Base-by-base conservation (phyloP, 2,888 invertebrate species). In the Rhagophthalmus giganteus region DNA sequence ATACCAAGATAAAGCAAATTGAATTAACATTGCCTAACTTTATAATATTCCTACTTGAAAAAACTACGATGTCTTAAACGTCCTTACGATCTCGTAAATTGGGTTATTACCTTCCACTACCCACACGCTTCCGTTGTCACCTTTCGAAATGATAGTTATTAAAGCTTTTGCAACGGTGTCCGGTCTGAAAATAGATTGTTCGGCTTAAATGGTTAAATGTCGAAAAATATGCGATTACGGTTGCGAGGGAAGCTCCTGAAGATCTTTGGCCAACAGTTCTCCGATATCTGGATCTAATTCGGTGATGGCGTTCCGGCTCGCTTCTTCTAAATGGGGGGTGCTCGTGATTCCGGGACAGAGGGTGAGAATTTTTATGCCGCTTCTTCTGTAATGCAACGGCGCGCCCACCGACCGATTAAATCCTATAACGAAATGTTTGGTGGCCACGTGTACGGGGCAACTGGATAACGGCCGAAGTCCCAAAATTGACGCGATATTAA, bases 401-500 rank as follows among this genome's bases (percentile, higher is more conserved):
- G 62, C 62, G 7, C 71, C 81, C 72, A 65, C 79, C 2, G 79
- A 79, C 42, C 74, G 76, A 8, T 78, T 77, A 54, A 82, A 74
- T 3, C 79, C 79, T 16, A 78, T 68, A 1, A 81, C 78, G 5
- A 79, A 81, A 49, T 76, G 78, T 66, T 84, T 84, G 0, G 84
- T 81, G 1, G 81, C 81, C 13, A 79, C 78, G 64, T 85, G 84
- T 24, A 81, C 67, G 0, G 84, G 84, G 26, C 79, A 69, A 24
- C 76, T 80, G 6, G 79, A 77, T 20, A 80, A 70, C 1, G 79
- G 68, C 59, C 77, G 76, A 42, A 78, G 76, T 1, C 85, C 85
- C 45, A 81, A 77, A 28, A 82, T 79, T 1, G 85, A 84, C 1
- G 84, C 79, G 12, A 85, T 73, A 65, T 87, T 87, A n/a, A 86